Conservation (phyloP, 2,113 vertebrate genomes). For the Apteryx owenii region DNA sequence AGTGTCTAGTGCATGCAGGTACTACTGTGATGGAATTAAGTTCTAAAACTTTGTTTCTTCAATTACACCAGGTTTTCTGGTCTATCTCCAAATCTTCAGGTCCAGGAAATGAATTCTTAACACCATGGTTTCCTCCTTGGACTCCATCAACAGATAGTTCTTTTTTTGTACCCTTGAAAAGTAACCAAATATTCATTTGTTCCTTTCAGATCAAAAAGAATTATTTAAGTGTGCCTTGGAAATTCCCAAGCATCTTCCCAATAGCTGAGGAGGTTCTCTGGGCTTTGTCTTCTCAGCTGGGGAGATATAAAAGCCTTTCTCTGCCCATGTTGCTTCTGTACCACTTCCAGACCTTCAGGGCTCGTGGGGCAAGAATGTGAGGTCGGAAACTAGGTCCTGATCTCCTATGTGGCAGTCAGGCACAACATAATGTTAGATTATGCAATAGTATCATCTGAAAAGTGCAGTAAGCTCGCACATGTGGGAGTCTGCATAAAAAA, state of each 20-base stretch:
- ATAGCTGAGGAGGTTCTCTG: not conserved
- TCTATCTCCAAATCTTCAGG: not conserved
- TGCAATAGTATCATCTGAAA: not conserved
- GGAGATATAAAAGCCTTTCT: not conserved
- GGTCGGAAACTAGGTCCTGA: constrained; percentile 16
- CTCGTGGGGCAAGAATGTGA: not conserved
- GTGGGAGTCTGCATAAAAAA: not conserved
- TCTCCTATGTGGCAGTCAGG: not conserved
- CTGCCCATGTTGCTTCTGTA: constrained; percentile 15
- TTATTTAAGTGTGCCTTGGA: not conserved
- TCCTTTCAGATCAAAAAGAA: constrained; percentile 1
- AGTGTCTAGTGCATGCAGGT: not conserved
- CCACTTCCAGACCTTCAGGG: not conserved
- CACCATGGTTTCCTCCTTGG: not conserved
- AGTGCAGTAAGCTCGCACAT: not conserved
- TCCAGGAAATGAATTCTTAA: not conserved
- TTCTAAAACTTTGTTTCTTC: not conserved
- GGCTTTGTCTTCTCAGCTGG: not conserved
- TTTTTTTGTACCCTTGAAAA: not conserved
- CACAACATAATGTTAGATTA: not conserved
- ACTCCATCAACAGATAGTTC: not conserved
- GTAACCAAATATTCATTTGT: not conserved
- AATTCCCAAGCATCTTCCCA: not conserved
- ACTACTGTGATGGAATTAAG: not conserved
- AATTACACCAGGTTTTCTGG: not conserved